Base-by-base conservation (phyloP, 2,888 invertebrate genomes). In the Cephalotes varians region DNA sequence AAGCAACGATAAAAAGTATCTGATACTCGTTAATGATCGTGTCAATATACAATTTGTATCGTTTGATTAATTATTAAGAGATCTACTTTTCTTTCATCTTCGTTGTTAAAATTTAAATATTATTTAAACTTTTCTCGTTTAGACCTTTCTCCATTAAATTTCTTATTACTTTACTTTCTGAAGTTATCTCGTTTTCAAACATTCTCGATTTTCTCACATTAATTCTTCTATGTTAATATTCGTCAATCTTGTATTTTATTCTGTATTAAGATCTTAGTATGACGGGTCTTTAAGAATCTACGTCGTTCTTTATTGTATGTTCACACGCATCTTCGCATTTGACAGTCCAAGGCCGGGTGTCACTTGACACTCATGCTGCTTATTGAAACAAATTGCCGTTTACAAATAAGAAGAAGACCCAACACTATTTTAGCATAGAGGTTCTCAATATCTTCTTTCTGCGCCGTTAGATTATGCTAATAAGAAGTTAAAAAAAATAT, bases 331-430 rank as follows among this genome's bases (percentile, higher is more conserved):
- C 31, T 77, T 54, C 40, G 28, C 54, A 21, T 56, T 71, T 34
- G 72, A 56, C 56, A 47, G 56, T 34, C 77, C 77, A 79, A 79
- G 77, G 72, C 25, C 73, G 72, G 15, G 12, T 58, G 21, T 54
- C 54, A 77, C 18, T 74, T 34, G 37, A 65, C n/a, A 25, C 6
- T 74, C 65, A 37, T 40, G 54, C 28, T 25, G 21, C 56, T 74
- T 25, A 74, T 79, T 79, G 77, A 79, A 79, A 79, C 77, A 79
- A 79, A 79, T 79, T 79, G 44, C 72, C 73, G 34, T 56, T 31
- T 56, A 69, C 44, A 69, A 56, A 47, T 49, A 56, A 77, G 31
- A 49, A n/a, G 44, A 64, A 62, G 74, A 49, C 47, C 25, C 34
- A 56, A 34, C 34, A 15, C 25, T 71, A 34, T 15, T 44, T 79